These are phyloP conservation scores for Chelmon rostratus DNA, from an alignment of 2,797 vertebrate species.

Conservation along the genomic window DNA sequence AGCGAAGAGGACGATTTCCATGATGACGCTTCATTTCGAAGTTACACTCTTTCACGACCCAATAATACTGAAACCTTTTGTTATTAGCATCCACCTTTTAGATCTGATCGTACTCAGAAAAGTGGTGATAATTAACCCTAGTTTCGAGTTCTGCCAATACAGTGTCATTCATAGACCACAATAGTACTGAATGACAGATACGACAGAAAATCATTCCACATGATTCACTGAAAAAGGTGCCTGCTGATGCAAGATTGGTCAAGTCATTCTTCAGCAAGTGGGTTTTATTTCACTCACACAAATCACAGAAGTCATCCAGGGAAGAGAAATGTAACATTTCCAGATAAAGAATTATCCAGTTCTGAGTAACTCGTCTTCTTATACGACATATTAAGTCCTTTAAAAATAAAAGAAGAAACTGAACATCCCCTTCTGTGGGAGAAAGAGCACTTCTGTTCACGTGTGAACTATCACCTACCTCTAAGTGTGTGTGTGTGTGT, in stretches of 20 bases:
- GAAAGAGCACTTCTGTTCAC: constrained; percentile 26
- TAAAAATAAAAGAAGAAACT: not conserved
- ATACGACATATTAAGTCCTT: not conserved
- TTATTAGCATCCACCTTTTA: constrained; percentile 50
- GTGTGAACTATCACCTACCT: constrained; percentile 50
- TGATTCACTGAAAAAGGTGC: constrained; percentile 54
- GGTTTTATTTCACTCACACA: constrained; percentile 43
- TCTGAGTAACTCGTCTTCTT: constrained; percentile 16
- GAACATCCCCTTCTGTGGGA: constrained; percentile 28
- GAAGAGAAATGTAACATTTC: constrained; percentile 23
- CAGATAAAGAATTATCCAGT: constrained; percentile 10
- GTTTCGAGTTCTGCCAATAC: constrained; percentile 66
- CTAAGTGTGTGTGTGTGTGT: constrained; percentile 33
- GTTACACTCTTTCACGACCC: constrained; percentile 44
- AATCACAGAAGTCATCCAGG: constrained; percentile 23
- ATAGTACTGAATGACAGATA: constrained; percentile 53
- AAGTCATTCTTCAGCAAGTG: constrained; percentile 45
- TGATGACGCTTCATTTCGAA: constrained; percentile 55
- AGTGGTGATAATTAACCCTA: constrained; percentile 36
- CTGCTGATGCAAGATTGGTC: constrained; percentile 36
- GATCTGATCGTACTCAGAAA: constrained; percentile 59
- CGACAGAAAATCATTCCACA: constrained; percentile 40
- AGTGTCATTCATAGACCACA: constrained; percentile 69
- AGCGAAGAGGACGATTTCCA: constrained; percentile 68
- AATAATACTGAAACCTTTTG: constrained; percentile 78